phyloP scores from a whole-genome alignment of 1,140 invertebrate species.

The Orchesella cincta region DNA sequence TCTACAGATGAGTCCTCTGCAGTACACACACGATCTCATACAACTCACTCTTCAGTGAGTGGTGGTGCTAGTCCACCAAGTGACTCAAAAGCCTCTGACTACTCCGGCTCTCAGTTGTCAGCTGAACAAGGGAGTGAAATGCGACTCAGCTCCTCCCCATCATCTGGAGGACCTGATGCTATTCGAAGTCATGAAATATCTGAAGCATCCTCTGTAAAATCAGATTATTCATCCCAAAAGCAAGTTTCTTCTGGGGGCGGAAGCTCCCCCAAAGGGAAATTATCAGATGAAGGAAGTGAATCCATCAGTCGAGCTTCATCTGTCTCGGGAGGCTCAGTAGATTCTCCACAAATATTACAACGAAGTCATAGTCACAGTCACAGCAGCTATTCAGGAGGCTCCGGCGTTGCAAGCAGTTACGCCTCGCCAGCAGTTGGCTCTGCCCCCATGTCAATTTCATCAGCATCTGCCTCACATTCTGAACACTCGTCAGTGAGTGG shows the following conservation, averaged over 20 bases:
- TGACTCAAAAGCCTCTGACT: background rate
- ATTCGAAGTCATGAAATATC: slow-evolving; percentile 30
- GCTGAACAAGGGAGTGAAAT: slow-evolving; percentile 5
- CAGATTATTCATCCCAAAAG: slow-evolving; percentile 24
- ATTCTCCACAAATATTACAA: slow-evolving; percentile 23
- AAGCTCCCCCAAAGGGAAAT: slow-evolving; percentile 33
- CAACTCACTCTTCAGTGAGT: background rate
- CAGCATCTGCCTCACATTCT: slow-evolving; percentile 8
- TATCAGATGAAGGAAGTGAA: slow-evolving; percentile 36
- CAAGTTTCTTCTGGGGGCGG: background rate
- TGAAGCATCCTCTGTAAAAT: slow-evolving; percentile 20
- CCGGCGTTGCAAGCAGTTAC: background rate
- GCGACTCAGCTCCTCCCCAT: slow-evolving; percentile 1
- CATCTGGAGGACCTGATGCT: background rate
- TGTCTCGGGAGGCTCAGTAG: background rate
- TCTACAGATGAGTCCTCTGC: slow-evolving; percentile 30
- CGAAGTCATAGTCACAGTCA: slow-evolving; percentile 6
- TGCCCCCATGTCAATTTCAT: slow-evolving; percentile 9
- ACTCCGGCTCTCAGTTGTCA: background rate
- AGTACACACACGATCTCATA: background rate
- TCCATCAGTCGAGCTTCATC: slow-evolving; percentile 29
- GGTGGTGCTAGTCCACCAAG: background rate
- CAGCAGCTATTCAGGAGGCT: background rate
- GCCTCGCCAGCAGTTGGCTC: slow-evolving; percentile 17
- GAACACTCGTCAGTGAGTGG: slow-evolving; percentile 16